Percentiles rank a stretch among this genome's conserved stretches.
Conservation (phyloP, 2,113 vertebrate genomes). For the Microtus richardsoni region DNA sequence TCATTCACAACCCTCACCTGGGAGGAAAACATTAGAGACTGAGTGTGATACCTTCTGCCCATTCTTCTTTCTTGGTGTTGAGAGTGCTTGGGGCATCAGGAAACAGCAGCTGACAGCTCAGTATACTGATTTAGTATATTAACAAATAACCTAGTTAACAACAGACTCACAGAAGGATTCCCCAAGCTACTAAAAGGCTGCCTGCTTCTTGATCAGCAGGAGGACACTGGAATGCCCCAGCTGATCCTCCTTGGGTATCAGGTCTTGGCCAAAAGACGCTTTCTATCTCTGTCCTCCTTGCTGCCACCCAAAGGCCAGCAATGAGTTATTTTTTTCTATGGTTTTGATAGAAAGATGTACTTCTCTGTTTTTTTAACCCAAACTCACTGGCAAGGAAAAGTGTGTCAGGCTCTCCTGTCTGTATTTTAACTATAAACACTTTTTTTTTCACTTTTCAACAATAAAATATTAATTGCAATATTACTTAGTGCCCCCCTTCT, state of each 20-base stretch:
- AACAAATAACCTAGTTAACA: not conserved
- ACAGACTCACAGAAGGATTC: not conserved
- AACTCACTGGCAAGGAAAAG: not conserved
- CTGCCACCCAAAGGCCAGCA: not conserved
- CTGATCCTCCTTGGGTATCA: not conserved
- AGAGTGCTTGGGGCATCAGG: not conserved
- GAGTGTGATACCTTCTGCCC: not conserved
- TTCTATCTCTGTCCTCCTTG: not conserved
- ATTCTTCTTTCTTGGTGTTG: not conserved
- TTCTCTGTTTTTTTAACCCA: constrained; percentile 27
- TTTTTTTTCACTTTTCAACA: constrained; percentile 24
- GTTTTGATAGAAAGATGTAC: constrained; percentile 27
- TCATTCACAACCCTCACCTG: constrained; percentile 95
- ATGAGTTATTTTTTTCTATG: not conserved
- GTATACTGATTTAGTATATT: not conserved
- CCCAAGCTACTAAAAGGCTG: not conserved
- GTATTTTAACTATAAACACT: constrained; percentile 9
- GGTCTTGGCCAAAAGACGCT: not conserved
- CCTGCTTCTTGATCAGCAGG: not conserved
- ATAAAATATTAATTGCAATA: constrained; percentile 11
- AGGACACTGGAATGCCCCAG: not conserved
- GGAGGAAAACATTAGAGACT: constrained; percentile 46
- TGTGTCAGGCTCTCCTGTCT: not conserved
- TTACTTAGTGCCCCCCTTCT: not conserved
- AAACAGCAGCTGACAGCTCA: not conserved